Conservation (phyloP, 2,888 invertebrate genomes). For the Mesoligia furuncula region DNA sequence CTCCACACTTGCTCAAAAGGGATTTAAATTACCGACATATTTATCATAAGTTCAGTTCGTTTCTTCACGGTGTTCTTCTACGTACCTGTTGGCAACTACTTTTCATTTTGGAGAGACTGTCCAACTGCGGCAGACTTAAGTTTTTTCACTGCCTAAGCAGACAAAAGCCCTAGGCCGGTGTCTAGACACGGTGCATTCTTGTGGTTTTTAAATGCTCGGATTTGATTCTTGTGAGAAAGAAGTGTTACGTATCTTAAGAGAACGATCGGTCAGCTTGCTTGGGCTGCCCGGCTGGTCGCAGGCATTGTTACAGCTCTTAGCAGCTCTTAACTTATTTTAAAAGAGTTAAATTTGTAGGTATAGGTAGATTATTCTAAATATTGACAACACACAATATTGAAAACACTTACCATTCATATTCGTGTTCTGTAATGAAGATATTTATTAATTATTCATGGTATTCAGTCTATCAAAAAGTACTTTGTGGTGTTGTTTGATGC, state of each 20-base stretch:
- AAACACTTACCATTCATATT: constrained; percentile 46
- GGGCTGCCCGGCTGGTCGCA: not conserved
- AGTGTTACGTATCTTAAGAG: constrained; percentile 4
- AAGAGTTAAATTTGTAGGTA: not conserved
- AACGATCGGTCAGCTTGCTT: not conserved
- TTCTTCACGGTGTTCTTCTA: not conserved
- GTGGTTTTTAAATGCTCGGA: not conserved
- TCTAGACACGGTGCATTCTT: not conserved
- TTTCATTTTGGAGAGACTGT: not conserved
- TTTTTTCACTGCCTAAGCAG: not conserved
- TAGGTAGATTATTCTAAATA: not conserved
- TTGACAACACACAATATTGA: too few relatives aligned
- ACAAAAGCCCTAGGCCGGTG: not conserved
- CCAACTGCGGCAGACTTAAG: not conserved
- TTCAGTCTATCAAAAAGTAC: too few relatives aligned
- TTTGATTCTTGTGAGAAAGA: not conserved
- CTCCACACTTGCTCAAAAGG: not conserved
- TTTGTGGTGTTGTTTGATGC: too few relatives aligned
- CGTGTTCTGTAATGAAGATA: not conserved
- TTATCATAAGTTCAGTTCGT: not conserved
- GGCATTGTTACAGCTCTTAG: not conserved
- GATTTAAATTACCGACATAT: not conserved
- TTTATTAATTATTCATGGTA: constrained; percentile 7
- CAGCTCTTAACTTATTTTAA: not conserved
- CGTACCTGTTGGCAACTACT: not conserved